Evolutionary conservation across 2,797 vertebrate genomes (phyloP).

Genomic region (Hirundo rustica): DNA sequence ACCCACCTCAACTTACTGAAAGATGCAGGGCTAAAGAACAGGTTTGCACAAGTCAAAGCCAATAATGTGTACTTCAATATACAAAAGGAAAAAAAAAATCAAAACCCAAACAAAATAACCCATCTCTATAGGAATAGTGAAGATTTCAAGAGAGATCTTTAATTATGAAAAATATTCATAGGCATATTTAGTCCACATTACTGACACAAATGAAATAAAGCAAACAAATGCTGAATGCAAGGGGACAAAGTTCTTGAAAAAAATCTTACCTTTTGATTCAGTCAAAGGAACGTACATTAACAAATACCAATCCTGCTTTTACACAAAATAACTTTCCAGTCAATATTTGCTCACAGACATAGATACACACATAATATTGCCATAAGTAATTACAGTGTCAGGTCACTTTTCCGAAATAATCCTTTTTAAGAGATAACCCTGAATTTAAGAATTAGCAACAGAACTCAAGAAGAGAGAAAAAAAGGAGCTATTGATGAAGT

Average conservation of each 20-base stretch:
- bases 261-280: background rate
- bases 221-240: background rate
- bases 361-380: background rate
- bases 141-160: constrained; percentile 57
- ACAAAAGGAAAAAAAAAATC: background rate
- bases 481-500: background rate
- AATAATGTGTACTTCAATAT: background rate
- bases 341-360: background rate
- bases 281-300: background rate
- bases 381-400: constrained; percentile 12
- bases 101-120: background rate
- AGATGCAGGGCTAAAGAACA: background rate
- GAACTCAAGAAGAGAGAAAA: background rate
- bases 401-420: constrained; percentile 29
- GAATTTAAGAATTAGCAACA: constrained; percentile 18
- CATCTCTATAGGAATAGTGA: background rate
- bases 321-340: background rate
- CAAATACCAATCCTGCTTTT: background rate
- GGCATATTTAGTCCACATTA: constrained; percentile 38
- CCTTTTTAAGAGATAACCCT: background rate
- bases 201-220: constrained; percentile 6
- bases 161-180: constrained; percentile 62
- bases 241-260: background rate
- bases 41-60: background rate
- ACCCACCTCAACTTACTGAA: background rate